Conservation (phyloP, 2,113 vertebrate species). For the Dicaeum eximium region DNA sequence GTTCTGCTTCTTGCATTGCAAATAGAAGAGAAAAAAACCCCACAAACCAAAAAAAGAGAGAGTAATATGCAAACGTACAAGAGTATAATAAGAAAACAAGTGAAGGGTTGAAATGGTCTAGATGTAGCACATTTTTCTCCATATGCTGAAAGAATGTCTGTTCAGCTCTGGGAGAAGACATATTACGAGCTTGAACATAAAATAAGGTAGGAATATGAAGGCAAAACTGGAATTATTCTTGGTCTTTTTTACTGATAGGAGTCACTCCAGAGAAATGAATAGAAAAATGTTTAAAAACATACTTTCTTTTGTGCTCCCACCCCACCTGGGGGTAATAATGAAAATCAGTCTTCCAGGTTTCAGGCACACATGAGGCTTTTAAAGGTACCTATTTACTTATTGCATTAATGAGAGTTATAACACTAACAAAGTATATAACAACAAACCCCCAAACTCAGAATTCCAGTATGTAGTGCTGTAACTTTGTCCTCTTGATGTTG, state of each 20-base stretch:
- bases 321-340: accelerated
- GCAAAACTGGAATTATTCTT: neutral
- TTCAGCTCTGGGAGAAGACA: neutral
- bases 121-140: neutral
- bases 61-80: neutral
- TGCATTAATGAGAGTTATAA: neutral
- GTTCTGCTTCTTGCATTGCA: neutral
- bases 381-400: neutral
- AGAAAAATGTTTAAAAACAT: neutral
- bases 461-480: neutral
- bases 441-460: neutral
- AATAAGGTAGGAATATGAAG: neutral
- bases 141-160: neutral
- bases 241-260: neutral
- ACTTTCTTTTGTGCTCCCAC: neutral
- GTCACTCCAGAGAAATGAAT: neutral
- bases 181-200: neutral
- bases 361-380: neutral
- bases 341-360: neutral
- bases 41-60: too few species aligned
- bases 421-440: neutral
- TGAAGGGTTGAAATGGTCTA: neutral
- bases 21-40: neutral
- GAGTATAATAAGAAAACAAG: neutral
- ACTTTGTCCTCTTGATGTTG: neutral